Evolutionary conservation across 2,113 vertebrate genomes (phyloP).

Genomic region (Galbula dea): DNA sequence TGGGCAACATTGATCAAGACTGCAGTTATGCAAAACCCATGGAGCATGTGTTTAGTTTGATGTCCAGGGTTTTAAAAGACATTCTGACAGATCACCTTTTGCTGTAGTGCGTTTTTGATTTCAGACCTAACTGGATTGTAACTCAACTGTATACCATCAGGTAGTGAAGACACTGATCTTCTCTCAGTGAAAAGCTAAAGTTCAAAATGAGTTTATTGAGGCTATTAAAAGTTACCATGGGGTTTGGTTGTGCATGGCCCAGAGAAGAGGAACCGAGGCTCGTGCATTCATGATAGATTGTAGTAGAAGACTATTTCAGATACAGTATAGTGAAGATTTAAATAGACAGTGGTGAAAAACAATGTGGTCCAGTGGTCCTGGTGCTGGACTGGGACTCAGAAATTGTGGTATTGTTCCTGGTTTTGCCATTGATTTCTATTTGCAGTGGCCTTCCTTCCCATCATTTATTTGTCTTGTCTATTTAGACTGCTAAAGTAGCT

Average conservation of each 20-base stretch:
- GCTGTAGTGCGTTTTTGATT: not conserved
- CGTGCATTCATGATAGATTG: not conserved
- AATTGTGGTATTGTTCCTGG: not conserved
- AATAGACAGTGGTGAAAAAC: not conserved
- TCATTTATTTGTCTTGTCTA: not conserved
- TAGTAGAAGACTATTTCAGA: not conserved
- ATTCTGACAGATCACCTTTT: not conserved
- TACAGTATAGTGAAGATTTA: not conserved
- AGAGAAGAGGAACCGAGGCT: not conserved
- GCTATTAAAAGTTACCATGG: accelerated
- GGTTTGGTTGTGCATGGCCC: not conserved
- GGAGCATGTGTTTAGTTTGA: not conserved
- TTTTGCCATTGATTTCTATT: not conserved
- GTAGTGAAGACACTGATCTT: not conserved
- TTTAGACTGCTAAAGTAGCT: not conserved
- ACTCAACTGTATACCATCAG: not conserved
- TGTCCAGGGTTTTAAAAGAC: not conserved
- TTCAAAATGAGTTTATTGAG: not conserved
- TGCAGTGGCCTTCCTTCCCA: not conserved
- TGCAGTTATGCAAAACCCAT: not conserved
- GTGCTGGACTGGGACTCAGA: not conserved
- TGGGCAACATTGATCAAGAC: not conserved
- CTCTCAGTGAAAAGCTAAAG: not conserved
- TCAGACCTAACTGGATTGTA: not conserved
- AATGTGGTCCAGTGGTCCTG: not conserved